Base-by-base conservation (phyloP, 2,797 vertebrate genomes). In the Anniella stebbinsi region DNA sequence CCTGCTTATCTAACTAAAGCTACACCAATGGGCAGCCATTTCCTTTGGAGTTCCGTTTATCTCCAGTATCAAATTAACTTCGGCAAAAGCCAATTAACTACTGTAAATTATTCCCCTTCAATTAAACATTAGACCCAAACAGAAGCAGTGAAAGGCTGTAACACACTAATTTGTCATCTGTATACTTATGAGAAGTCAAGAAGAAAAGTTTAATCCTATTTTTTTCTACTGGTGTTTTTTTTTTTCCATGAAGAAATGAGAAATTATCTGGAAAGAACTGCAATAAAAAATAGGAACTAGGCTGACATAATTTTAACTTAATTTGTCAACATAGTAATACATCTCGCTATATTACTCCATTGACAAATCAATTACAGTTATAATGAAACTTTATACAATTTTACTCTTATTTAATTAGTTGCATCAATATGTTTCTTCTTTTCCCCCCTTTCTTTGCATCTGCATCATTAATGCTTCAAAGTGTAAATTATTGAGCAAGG, bases 361-460 rank as follows among this genome's bases (percentile, higher is more conserved):
- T 96, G 96, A 96, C 92, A 97, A 96, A 96, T 97, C 94, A 96
- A 96, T 97, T 97, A 96, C 90, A 95, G 87, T 92, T 96, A 96
- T 96, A 96, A 97, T 96, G 94, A 96, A 97, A 97, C 93, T 97
- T 96, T 93, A 95, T 94, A 93, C 0, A 28, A 95, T 95, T 97
- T 97, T 97, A 95, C 92, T 97, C 96, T 96, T 95, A 95, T 95
- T 96, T 97, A 96, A 97, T 97, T 96, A 97, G 94, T 95, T 95
- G 78, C 91, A 95, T 97, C 94, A 95, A 93, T 95, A 92, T 93
- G 88, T 95, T 88, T 92, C 90, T 5, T 84, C 80, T 0, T 1
- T 45, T 25, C 57, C 45, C 28, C 36, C 78, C 57, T 87, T 90
- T 2, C 93, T 93, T 95, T 93, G 12, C 90, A 93, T 93, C 95